Conservation (phyloP, 1,140 invertebrate species). For the Chrysomallon squamiferum region DNA sequence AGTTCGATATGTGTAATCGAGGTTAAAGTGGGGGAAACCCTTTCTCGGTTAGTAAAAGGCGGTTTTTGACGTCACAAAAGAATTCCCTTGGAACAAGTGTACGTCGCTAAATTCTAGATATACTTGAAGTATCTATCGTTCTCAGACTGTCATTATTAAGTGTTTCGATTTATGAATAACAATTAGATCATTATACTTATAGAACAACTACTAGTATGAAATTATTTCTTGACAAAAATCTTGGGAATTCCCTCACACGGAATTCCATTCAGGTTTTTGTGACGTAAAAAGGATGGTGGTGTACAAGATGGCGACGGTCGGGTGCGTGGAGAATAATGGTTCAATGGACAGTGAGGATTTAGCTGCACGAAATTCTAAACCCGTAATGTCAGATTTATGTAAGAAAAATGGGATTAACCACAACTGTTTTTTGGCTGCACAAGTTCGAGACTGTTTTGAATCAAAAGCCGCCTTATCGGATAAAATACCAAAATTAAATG, state of each 20-base stretch:
- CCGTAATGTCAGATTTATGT: slow-evolving; percentile 27
- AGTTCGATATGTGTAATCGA: too few relatives aligned
- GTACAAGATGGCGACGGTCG: slow-evolving; percentile 52
- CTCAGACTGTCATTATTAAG: too few relatives aligned
- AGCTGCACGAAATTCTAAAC: slow-evolving; percentile 6
- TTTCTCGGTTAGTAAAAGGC: background rate
- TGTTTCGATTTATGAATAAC: too few relatives aligned
- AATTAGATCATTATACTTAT: too few relatives aligned
- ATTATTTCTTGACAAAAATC: background rate
- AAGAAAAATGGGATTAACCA: slow-evolving; percentile 43
- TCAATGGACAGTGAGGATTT: slow-evolving; percentile 32
- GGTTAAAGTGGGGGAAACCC: too few relatives aligned
- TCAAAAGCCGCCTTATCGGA: background rate
- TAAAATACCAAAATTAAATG: slow-evolving; percentile 16
- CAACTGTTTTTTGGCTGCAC: slow-evolving; percentile 23
- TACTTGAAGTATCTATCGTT: too few relatives aligned
- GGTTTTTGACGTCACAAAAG: too few relatives aligned
- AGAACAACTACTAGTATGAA: too few relatives aligned
- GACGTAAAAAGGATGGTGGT: slow-evolving; percentile 49
- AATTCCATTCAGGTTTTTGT: slow-evolving; percentile 34
- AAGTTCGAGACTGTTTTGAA: slow-evolving; percentile 21
- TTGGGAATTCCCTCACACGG: slow-evolving; percentile 11
- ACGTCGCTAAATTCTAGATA: too few relatives aligned
- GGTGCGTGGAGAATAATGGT: slow-evolving; percentile 41
- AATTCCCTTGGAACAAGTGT: too few relatives aligned